phyloP scores from a whole-genome alignment of 2,888 invertebrate genomes.

The Petrophora chlorosata region DNA sequence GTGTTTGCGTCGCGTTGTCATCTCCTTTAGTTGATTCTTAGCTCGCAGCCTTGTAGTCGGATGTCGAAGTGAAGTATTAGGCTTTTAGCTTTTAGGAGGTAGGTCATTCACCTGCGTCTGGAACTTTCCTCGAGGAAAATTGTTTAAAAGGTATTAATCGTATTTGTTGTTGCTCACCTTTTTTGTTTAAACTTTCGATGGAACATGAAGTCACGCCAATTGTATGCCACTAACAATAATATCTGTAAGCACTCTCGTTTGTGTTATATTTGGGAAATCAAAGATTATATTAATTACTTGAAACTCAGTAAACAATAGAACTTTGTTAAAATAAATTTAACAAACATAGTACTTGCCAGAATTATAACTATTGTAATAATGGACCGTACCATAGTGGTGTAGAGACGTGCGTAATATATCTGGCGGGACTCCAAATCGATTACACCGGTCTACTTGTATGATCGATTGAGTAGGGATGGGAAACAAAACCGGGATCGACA shows the following conservation, averaged over 20 bases:
- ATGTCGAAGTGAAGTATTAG: slow-evolving; percentile 1
- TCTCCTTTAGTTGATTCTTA: no score
- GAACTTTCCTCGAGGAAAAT: neutral
- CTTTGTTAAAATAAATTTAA: slow-evolving; percentile 7
- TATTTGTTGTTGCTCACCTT: neutral
- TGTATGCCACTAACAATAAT: no score
- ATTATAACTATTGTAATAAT: slow-evolving; percentile 14
- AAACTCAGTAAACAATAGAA: no score
- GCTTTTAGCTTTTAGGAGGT: neutral
- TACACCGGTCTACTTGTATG: neutral
- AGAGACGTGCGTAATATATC: neutral
- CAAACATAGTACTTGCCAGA: slow-evolving; percentile 7
- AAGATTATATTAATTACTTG: no score
- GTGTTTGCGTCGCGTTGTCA: no score
- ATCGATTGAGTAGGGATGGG: slow-evolving; percentile 7
- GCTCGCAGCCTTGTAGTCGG: no score
- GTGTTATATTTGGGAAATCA: no score
- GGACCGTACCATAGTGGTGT: no score
- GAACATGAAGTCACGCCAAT: no score
- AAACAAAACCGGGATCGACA: no score
- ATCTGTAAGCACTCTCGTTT: no score
- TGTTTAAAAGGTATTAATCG: neutral
- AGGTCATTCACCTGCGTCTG: neutral
- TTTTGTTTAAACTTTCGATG: no score
- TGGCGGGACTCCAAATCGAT: slow-evolving; percentile 22